Evolutionary conservation across 2,113 vertebrate genomes (phyloP).

Genomic region (Planiliza haematocheilus): DNA sequence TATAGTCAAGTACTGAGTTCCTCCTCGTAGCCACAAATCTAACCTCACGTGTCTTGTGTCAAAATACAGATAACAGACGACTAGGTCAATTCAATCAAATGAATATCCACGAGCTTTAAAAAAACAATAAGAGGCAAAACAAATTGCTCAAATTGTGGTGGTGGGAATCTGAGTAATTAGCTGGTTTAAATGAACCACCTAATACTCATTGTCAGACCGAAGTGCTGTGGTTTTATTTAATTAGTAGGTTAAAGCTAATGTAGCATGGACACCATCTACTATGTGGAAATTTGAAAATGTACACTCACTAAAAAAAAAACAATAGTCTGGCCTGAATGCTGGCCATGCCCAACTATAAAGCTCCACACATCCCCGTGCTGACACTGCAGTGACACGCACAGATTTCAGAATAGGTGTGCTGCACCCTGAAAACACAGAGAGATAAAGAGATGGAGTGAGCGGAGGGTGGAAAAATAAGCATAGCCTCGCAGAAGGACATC

Average conservation of each 20-base stretch:
- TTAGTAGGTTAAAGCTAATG: constrained; percentile 1
- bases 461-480: constrained; percentile 25
- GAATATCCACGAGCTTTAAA: constrained; percentile 28
- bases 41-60: constrained; percentile 14
- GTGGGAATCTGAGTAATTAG: background rate
- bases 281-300: constrained; percentile 21
- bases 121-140: constrained; percentile 10
- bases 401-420: constrained; percentile 20
- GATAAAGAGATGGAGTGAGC: constrained; percentile 37
- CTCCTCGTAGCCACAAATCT: constrained; percentile 13
- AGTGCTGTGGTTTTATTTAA: constrained; percentile 1
- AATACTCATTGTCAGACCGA: background rate
- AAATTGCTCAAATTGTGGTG: constrained; percentile 9
- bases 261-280: background rate
- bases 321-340: constrained; percentile 2
- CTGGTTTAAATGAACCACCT: background rate
- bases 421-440: constrained; percentile 11
- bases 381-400: constrained; percentile 35
- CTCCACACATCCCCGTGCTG: constrained; percentile 8
- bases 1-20: constrained; percentile 8
- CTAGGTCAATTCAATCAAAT: constrained; percentile 27
- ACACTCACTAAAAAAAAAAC: background rate
- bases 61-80: constrained; percentile 17
- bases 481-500: constrained; percentile 40
- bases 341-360: background rate